Conservation (phyloP, 2,888 invertebrate genomes). For the Tetragonula carbonaria region DNA sequence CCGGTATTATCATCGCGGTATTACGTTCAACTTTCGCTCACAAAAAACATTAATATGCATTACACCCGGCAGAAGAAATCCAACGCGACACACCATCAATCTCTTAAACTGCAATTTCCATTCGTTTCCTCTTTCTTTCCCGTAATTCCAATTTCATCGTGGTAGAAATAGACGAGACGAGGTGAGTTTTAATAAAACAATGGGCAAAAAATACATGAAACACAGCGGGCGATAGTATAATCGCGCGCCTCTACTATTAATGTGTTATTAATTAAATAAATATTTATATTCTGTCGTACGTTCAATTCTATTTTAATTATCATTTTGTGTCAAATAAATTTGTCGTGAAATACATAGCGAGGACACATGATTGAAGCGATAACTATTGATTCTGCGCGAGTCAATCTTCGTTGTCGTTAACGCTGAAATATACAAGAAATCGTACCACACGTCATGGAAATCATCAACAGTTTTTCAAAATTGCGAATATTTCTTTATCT, state of each 20-base stretch:
- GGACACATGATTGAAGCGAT: too few relatives aligned
- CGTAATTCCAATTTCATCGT: background rate
- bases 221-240: background rate
- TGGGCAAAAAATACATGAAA: background rate
- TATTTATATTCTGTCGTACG: background rate
- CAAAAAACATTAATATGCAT: constrained; percentile 30
- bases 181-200: background rate
- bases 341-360: too few relatives aligned
- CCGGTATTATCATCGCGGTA: background rate
- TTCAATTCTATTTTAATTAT: background rate
- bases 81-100: constrained; percentile 21
- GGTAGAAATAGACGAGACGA: background rate
- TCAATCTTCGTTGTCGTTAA: too few relatives aligned
- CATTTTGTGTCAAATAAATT: background rate
- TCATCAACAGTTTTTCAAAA: too few relatives aligned
- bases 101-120: background rate
- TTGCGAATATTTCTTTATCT: too few relatives aligned
- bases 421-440: too few relatives aligned
- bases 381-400: too few relatives aligned
- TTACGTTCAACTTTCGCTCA: constrained; percentile 18
- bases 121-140: background rate
- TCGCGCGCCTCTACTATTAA: background rate
- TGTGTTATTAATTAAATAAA: background rate
- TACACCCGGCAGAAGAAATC: background rate
- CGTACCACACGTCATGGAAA: too few relatives aligned